A percentile compares a stretch with the other conserved stretches of the same genome.
These are phyloP conservation scores for Ornithoptera priamus DNA, from an alignment of 2,888 invertebrate species.

Conservation along the genomic window DNA sequence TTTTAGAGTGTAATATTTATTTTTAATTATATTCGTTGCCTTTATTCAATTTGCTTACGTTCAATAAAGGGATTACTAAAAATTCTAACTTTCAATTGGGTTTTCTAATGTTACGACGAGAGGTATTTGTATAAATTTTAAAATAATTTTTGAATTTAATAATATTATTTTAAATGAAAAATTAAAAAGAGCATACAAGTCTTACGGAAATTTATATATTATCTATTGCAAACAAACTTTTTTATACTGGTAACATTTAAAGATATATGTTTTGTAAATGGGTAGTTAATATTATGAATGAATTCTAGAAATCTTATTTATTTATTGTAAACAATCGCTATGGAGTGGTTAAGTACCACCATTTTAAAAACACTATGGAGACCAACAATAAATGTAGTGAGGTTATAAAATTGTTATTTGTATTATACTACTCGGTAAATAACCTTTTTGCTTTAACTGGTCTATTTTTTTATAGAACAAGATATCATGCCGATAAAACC, in stretches of 20 bases:
- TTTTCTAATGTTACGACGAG: no score
- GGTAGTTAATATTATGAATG: neutral
- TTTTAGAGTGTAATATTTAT: no score
- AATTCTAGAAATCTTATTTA: neutral
- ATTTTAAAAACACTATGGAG: conserved; percentile 62
- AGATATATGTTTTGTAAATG: neutral
- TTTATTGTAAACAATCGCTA: conserved; percentile 31
- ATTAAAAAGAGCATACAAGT: no score
- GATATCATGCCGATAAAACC: conserved; percentile 83
- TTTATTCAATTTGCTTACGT: no score
- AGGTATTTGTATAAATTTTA: no score
- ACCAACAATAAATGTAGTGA: conserved; percentile 61
- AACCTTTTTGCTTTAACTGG: neutral
- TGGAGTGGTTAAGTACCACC: conserved; percentile 61
- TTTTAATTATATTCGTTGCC: no score
- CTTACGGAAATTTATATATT: no score
- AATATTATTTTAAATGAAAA: no score
- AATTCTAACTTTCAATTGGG: no score
- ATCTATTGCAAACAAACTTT: no score
- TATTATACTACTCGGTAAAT: neutral
- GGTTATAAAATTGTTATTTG: conserved; percentile 50
- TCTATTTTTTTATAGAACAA: conserved; percentile 47
- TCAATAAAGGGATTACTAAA: no score
- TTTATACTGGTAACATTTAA: neutral
- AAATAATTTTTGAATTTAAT: no score